A percentile compares a stretch with the other conserved stretches of the same genome.
Evolutionary conservation across 2,113 vertebrate species (phyloP).

Genomic region (Galeopterus variegatus): DNA sequence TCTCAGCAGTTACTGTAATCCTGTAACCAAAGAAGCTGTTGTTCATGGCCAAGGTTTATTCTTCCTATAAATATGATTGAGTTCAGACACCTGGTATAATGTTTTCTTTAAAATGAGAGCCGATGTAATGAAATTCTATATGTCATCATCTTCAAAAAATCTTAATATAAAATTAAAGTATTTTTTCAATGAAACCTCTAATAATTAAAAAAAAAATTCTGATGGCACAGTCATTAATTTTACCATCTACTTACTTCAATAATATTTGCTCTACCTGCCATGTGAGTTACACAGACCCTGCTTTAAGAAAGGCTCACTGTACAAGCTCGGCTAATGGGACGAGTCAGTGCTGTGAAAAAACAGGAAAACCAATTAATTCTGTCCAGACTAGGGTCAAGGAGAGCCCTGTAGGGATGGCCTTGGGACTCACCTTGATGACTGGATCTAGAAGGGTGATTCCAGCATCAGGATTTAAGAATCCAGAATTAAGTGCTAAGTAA

Average conservation of each 20-base stretch:
- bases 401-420: background rate
- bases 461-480: background rate
- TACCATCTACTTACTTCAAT: conserved; percentile 5
- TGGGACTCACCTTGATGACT: background rate
- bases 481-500: background rate
- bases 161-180: background rate
- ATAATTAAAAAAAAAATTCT: background rate
- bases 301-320: background rate
- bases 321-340: background rate
- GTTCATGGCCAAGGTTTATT: conserved; percentile 2
- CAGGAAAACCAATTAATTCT: background rate
- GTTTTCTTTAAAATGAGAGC: conserved; percentile 65
- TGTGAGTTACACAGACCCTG: background rate
- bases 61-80: conserved; percentile 67
- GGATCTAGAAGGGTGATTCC: background rate
- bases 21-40: conserved; percentile 54
- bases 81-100: conserved; percentile 59
- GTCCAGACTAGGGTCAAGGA: background rate
- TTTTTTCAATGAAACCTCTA: conserved; percentile 10
- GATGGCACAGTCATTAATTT: conserved; percentile 31
- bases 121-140: conserved; percentile 61
- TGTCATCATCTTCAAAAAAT: background rate
- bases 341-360: background rate
- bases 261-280: conserved; percentile 44
- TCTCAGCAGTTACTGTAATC: conserved; percentile 34